Base-by-base conservation (phyloP, 2,113 vertebrate genomes). In the Thunnus thynnus region DNA sequence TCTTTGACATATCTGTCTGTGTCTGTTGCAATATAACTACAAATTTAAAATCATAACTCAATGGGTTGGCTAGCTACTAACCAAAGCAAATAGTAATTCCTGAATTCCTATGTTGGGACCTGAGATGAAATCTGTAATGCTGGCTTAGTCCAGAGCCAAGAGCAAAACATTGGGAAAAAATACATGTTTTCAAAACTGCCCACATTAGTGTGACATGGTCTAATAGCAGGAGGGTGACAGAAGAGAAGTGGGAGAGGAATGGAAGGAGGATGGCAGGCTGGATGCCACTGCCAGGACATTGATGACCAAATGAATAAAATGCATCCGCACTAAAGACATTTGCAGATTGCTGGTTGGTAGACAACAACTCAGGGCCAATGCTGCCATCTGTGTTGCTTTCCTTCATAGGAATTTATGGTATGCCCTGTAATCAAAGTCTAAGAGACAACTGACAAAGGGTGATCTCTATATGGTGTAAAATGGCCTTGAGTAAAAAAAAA, bases 221-320 rank as follows among this genome's bases (percentile, higher is more conserved):
- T 78, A 65, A 74, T 48, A 71, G 30, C 27, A 65, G 13, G 51
- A 65, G 63, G 41, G 4, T 63, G 62, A 74, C 41, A 72, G 73
- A 72, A 41, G n/a, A 74, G 32, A 73, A 77, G 54, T 41, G 48
- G 73, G 41, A 54, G 70, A 72, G 17, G 56, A 78, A 76, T 51
- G 14, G 55, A 67, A 63, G 27, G n/a, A 88, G 67, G 70, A 25
- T 57, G 47, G 54, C 48, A 65, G 51, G 47, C 51, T 56, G 36
- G 18, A 65, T 81, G 47, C 64, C 69, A 83, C 56, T 68, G 58
- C 58, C 57, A 82, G 71, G 80, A 77, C 71, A 88, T n/a, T 82
- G 71, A 80, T 78, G 78, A 75, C 62, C 74, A 85, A 81, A 74
- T 87, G 51, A 86, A 85, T 80, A 82, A 79, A 89, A 82, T 80